Evolutionary conservation across 2,888 invertebrate genomes (phyloP).

Genomic region (Panzeria rudis): DNA sequence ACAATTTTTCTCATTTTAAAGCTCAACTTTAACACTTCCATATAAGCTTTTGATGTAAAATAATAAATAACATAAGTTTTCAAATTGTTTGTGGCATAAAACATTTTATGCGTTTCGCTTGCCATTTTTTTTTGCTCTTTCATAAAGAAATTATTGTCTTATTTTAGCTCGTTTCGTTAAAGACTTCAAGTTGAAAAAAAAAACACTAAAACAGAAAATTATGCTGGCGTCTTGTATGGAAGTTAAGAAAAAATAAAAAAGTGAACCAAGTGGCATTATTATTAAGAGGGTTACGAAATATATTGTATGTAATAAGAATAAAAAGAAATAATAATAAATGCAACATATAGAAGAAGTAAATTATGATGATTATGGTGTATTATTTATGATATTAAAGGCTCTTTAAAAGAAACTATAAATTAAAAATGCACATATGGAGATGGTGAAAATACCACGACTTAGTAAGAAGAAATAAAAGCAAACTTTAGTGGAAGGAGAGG

Average conservation of each 20-base stretch:
- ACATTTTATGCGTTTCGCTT: constrained; percentile 43
- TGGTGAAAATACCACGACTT: not conserved
- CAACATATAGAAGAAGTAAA: constrained; percentile 72
- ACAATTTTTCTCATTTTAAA: not conserved
- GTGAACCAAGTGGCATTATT: constrained; percentile 42
- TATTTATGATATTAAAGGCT: constrained; percentile 74
- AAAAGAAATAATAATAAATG: constrained; percentile 22
- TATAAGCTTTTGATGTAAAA: not conserved
- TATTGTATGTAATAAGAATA: not conserved
- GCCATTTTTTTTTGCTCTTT: constrained; percentile 19
- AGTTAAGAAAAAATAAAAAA: constrained; percentile 11
- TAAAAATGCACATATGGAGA: constrained; percentile 53
- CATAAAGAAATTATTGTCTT: constrained; percentile 46
- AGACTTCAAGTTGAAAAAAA: constrained; percentile 14
- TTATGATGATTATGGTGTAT: constrained; percentile 75
- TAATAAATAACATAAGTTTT: constrained; percentile 32
- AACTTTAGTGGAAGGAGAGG: not conserved
- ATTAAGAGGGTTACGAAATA: constrained; percentile 42
- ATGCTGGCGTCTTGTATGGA: constrained; percentile 62
- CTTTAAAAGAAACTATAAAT: constrained; percentile 72
- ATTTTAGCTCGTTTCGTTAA: constrained; percentile 43
- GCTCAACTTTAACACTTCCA: constrained; percentile 41
- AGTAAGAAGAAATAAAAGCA: constrained; percentile 2
- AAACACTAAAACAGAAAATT: constrained; percentile 37
- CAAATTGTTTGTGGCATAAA: constrained; percentile 40